Percentiles rank a stretch among this genome's conserved stretches.
Evolutionary conservation across 2,113 vertebrate species (phyloP).

Genomic region (Petaurus breviceps): DNA sequence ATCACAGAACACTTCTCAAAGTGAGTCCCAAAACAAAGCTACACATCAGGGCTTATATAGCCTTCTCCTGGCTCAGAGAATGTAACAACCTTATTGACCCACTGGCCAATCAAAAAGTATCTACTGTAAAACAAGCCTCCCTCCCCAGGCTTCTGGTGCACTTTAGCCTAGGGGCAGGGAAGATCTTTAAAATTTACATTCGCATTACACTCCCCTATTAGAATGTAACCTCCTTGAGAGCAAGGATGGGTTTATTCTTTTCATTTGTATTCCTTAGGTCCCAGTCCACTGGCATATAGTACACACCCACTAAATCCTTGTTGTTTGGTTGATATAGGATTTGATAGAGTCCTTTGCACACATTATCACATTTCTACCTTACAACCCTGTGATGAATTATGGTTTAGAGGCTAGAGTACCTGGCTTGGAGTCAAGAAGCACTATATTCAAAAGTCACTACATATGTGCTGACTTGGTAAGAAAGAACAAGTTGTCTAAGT

Average conservation of each 20-base stretch:
- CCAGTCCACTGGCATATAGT: background rate
- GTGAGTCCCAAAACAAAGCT: too few relatives aligned
- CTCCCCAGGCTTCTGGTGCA: too few relatives aligned
- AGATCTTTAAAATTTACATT: too few relatives aligned
- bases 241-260: background rate
- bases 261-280: background rate
- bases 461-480: background rate
- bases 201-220: background rate
- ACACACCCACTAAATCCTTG: background rate
- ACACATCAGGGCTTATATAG: too few relatives aligned
- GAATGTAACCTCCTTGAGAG: background rate
- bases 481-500: background rate
- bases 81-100: too few relatives aligned
- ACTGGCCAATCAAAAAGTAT: too few relatives aligned
- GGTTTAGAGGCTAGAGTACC: background rate
- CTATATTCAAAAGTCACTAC: background rate
- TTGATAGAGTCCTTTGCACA: background rate
- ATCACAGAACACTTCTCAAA: too few relatives aligned
- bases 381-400: background rate
- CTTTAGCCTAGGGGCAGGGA: too few relatives aligned
- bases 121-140: too few relatives aligned
- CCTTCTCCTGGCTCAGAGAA: too few relatives aligned
- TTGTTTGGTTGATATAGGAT: background rate
- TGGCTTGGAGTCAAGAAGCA: background rate
- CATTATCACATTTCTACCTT: constrained; percentile 1